Base-by-base conservation (phyloP, 2,888 invertebrate genomes). In the Euproctis similis region DNA sequence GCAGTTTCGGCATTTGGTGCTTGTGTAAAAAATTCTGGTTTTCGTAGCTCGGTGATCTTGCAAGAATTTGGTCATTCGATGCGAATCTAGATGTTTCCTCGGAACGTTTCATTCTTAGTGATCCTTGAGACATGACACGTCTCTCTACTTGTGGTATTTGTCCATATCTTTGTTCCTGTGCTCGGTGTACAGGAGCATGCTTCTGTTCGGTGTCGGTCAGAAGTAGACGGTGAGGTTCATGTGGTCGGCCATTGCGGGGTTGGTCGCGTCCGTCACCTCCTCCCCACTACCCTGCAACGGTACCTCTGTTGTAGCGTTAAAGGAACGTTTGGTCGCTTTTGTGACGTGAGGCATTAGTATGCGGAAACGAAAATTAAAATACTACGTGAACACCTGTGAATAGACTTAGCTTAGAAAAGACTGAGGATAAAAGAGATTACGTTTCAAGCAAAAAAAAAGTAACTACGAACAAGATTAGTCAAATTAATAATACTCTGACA, bases 211-310 rank as follows among this genome's bases (percentile, higher is more conserved):
- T 14, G 28, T 23, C 24, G 50, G 39, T 72, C 71, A 90, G 72
- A 90, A 90, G 75, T 90, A 90, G n/a, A 90, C 90, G 34, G 90
- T 90, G 56, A 90, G 86, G 71, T 90, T 90, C 67, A 88, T 87
- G 65, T 89, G 87, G 42, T 89, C 89, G 31, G 75, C 74, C 24
- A 73, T 53, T 19, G 74, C 53, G 8, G 67, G 58, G 66, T 76
- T 75, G 52, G 70, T 70, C 11, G 80, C 77, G 45, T 77, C 81
- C 39, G 58, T 59, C 39, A 68, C 47, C 39, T 47, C 54, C 45
- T 53, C 63, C 46, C 54, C 60, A 58, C 66, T 65, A 55, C 62
- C 71, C 77, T 78, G 68, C 58, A 64, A 54, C 47, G 32, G 24
- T 25, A 46, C 34, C 31, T 44, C 46, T 53, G 49, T 53, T 49